Conservation (phyloP, 2,113 vertebrate species). For the Trematocara unimaculatum region DNA sequence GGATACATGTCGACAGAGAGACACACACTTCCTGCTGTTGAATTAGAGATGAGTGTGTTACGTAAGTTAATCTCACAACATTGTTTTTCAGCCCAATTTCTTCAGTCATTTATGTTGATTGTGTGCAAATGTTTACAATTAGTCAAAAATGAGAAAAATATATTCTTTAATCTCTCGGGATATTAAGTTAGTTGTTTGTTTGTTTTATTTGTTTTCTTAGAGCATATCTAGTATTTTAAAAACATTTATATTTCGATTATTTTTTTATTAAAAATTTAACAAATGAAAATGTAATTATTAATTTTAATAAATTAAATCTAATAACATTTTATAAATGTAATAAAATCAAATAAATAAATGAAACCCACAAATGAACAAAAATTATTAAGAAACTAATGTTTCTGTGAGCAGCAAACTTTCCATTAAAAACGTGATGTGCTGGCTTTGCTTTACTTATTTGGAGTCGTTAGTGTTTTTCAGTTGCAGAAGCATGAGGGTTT, state of each 20-base stretch:
- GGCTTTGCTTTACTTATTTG: background rate
- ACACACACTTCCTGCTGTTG: background rate
- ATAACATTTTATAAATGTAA: background rate
- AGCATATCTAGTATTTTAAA: background rate
- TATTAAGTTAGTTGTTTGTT: background rate
- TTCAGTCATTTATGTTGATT: background rate
- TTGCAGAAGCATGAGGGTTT: background rate
- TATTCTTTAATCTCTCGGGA: rapidly evolving
- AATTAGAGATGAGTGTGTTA: constrained; percentile 24
- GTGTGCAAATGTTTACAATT: background rate
- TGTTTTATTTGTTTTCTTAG: background rate
- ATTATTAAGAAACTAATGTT: rapidly evolving
- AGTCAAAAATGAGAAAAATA: rapidly evolving
- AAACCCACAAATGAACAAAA: background rate
- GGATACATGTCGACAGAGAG: background rate
- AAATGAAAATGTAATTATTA: background rate
- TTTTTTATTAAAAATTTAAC: rapidly evolving
- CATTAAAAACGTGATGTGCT: background rate
- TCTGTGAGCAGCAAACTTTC: background rate
- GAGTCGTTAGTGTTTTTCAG: background rate
- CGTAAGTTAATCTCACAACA: background rate
- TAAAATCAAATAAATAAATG: background rate
- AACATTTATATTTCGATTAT: rapidly evolving
- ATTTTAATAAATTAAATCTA: background rate
- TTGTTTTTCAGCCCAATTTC: background rate